A percentile compares a stretch with the other conserved stretches of the same genome.
phyloP scores from a whole-genome alignment of 2,113 vertebrate species.

The Calyptomena viridis region DNA sequence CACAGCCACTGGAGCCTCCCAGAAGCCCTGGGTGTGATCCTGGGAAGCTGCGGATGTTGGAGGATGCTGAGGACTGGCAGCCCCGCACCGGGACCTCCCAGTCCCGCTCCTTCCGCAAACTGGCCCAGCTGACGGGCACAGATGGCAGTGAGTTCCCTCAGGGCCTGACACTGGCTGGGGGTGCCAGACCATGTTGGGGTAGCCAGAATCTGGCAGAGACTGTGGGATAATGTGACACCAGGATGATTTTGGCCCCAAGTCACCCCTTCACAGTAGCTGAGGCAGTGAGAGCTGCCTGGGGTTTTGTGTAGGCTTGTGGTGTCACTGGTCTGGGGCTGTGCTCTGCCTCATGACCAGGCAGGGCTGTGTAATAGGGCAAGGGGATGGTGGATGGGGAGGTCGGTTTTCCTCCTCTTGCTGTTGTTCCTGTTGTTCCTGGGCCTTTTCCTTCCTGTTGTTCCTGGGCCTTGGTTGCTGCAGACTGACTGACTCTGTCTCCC shows the following conservation, averaged over 20 bases:
- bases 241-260: background rate
- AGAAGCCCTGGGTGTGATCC: slow-evolving; percentile 79
- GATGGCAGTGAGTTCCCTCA: slow-evolving; percentile 74
- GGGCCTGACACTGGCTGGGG: background rate
- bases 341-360: fast-evolving
- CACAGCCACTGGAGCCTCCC: slow-evolving; percentile 70
- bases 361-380: fast-evolving
- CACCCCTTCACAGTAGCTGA: background rate
- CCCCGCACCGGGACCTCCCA: slow-evolving; percentile 90
- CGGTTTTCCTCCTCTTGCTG: background rate
- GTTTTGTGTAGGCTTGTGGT: background rate
- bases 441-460: background rate
- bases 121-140: slow-evolving; percentile 93
- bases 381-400: background rate
- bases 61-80: slow-evolving; percentile 90
- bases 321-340: fast-evolving
- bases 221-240: slow-evolving; percentile 48
- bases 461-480: background rate
- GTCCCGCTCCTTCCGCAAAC: slow-evolving; percentile 91
- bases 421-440: background rate
- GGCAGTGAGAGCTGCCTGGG: fast-evolving
- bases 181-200: background rate
- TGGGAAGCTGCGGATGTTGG: slow-evolving; percentile 90
- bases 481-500: background rate
- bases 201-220: background rate